phyloP scores from a whole-genome alignment of 2,797 vertebrate species.

The Crocodylus rhombifer region DNA sequence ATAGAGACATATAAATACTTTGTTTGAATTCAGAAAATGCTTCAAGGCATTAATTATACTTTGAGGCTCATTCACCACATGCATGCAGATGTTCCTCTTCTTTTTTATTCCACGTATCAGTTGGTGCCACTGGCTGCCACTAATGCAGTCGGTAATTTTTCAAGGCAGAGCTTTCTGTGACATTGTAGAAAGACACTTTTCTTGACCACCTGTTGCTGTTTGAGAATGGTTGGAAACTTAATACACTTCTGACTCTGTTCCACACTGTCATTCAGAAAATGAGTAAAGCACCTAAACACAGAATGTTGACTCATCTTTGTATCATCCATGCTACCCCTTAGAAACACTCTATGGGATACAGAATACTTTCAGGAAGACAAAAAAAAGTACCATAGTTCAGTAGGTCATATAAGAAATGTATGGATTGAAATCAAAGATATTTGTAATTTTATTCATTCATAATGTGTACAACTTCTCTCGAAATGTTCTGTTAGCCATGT shows the following conservation, averaged over 20 bases:
- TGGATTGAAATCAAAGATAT: conserved; percentile 48
- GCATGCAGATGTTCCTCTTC: conserved; percentile 61
- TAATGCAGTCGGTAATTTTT: conserved; percentile 54
- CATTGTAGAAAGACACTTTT: conserved; percentile 58
- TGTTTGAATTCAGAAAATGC: conserved; percentile 25
- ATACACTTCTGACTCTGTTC: conserved; percentile 71
- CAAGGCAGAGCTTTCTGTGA: conserved; percentile 60
- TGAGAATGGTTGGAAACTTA: conserved; percentile 77
- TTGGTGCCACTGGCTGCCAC: conserved; percentile 9
- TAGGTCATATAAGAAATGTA: conserved; percentile 22
- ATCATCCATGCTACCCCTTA: conserved; percentile 38
- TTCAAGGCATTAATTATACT: conserved; percentile 6
- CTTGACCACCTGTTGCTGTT: conserved; percentile 77
- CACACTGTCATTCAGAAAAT: conserved; percentile 56
- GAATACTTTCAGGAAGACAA: conserved; percentile 42
- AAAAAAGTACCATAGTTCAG: conserved; percentile 28
- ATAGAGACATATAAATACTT: background rate
- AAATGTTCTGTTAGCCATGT: conserved; percentile 52
- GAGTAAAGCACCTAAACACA: conserved; percentile 71
- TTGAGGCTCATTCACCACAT: background rate
- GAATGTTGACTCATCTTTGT: conserved; percentile 72
- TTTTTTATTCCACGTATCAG: conserved; percentile 7
- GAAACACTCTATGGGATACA: conserved; percentile 36
- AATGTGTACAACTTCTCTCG: conserved; percentile 47
- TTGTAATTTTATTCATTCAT: conserved; percentile 40